A percentile compares a stretch with the other conserved stretches of the same genome.
Conservation (phyloP, 64 coral and sea anemone genomes). For the Astreopora myriophthalma region DNA sequence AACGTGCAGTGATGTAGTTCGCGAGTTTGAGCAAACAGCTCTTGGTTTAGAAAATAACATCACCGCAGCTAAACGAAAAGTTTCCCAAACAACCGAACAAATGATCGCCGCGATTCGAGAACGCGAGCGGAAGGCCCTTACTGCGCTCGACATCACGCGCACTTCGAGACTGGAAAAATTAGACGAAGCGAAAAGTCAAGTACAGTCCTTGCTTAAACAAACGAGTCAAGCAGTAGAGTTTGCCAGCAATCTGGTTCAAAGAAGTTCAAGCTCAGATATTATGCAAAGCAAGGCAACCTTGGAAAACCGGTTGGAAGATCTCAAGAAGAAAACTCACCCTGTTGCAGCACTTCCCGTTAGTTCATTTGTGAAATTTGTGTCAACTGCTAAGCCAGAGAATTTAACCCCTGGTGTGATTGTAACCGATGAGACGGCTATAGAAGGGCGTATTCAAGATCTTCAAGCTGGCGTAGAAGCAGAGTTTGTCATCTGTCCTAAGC, state of each 20-base stretch:
- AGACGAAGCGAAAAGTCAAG: neutral
- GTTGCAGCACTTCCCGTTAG: neutral
- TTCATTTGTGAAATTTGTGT: conserved; percentile 5
- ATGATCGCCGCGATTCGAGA: neutral
- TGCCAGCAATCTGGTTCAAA: neutral
- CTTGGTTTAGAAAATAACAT: neutral
- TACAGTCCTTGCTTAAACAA: neutral
- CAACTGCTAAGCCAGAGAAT: neutral
- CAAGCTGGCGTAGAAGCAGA: conserved; percentile 6
- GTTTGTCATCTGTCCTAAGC: neutral
- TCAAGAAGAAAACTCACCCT: neutral
- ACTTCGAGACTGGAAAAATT: neutral
- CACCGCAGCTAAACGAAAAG: neutral
- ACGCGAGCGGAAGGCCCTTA: neutral
- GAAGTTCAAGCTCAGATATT: conserved; percentile 1
- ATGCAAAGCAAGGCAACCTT: neutral
- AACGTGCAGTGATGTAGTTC: neutral
- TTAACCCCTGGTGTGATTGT: neutral
- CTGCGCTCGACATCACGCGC: neutral
- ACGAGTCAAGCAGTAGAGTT: neutral
- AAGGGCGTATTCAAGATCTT: neutral
- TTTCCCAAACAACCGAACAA: neutral
- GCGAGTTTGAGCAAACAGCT: neutral
- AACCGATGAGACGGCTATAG: neutral
- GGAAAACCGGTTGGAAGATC: neutral